Evolutionary conservation across 2,888 invertebrate species (phyloP).

Genomic region (Spialia ferax): DNA sequence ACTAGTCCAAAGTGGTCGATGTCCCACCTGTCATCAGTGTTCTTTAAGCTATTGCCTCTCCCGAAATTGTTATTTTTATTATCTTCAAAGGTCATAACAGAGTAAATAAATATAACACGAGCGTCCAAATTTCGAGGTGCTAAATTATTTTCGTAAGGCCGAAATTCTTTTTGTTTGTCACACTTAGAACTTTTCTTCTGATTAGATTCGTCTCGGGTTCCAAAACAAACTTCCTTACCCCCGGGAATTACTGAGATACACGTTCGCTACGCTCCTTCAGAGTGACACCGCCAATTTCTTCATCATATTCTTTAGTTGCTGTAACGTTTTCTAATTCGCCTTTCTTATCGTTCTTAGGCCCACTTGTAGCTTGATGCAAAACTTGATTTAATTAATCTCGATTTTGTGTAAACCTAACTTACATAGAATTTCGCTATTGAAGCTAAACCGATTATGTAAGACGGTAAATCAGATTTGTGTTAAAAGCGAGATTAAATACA

Average conservation of each 20-base stretch:
- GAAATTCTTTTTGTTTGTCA: conserved; percentile 37
- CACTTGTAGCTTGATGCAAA: no score
- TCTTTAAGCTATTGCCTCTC: background rate
- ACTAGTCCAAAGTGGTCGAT: no score
- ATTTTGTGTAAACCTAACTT: no score
- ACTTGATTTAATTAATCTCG: no score
- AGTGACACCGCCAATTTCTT: conserved; percentile 20
- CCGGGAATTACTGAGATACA: conserved; percentile 34
- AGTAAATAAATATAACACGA: conserved; percentile 15
- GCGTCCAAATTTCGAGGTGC: conserved; percentile 29
- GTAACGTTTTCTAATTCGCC: background rate
- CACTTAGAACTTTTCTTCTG: conserved; percentile 39
- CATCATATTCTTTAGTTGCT: conserved; percentile 9
- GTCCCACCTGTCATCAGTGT: background rate
- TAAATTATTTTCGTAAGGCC: conserved; percentile 32
- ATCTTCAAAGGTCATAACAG: background rate
- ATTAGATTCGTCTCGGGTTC: conserved; percentile 38
- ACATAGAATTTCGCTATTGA: no score
- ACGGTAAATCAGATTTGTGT: no score
- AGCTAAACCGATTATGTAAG: no score
- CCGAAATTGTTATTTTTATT: background rate
- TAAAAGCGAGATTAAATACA: no score
- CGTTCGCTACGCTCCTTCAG: conserved; percentile 16
- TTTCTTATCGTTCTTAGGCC: background rate
- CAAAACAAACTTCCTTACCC: conserved; percentile 35